phyloP scores from a whole-genome alignment of 2,113 vertebrate species.

The Coracopsis vasa region DNA sequence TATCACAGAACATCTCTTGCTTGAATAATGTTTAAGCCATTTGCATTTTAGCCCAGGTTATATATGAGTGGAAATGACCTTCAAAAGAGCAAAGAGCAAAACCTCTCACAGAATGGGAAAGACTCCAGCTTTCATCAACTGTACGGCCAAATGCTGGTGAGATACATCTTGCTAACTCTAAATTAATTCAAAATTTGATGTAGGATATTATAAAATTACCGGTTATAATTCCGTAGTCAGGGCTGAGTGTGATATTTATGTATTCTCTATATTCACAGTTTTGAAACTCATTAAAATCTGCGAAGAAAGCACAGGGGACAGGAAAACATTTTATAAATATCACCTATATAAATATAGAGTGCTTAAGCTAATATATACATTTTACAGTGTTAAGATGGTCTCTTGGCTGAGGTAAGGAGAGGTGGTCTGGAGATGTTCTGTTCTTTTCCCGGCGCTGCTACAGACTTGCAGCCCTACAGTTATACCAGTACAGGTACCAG shows the following conservation, averaged over 20 bases:
- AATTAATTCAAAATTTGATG: neutral
- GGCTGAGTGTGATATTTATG: neutral
- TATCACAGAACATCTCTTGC: neutral
- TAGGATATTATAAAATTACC: neutral
- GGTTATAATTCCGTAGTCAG: neutral
- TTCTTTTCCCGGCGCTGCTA: neutral
- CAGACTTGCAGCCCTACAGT: neutral
- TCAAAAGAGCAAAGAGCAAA: neutral
- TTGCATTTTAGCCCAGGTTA: neutral
- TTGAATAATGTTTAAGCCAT: neutral
- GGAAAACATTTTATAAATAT: neutral
- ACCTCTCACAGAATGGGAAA: neutral
- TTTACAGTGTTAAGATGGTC: neutral
- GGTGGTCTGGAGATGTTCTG: neutral
- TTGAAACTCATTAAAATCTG: neutral
- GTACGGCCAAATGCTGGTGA: neutral
- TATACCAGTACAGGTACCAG: accelerated
- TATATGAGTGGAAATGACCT: neutral
- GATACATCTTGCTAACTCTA: neutral
- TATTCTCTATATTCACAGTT: neutral
- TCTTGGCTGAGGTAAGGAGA: neutral
- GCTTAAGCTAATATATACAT: neutral
- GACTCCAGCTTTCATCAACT: neutral
- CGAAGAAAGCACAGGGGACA: neutral
- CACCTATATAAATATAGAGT: neutral